These are phyloP conservation scores for Zaprionus taronus DNA, from an alignment of 1,140 invertebrate species.

Conservation along the genomic window DNA sequence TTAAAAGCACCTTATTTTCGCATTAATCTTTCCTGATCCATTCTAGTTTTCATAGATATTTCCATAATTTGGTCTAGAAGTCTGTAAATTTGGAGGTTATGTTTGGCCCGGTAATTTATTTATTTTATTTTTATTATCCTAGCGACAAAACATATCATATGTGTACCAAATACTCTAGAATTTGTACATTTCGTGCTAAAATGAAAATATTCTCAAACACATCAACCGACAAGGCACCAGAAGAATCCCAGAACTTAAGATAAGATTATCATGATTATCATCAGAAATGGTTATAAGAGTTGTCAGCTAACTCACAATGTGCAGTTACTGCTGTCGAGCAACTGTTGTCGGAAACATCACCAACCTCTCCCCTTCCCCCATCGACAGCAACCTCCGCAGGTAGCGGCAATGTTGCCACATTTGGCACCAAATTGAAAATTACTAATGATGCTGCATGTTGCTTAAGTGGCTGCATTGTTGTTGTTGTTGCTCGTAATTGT, in stretches of 20 bases:
- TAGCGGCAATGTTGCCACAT: slow-evolving; percentile 31
- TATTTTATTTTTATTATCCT: neutral
- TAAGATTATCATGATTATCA: neutral
- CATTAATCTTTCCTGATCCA: too few relatives aligned
- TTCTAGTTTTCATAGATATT: too few relatives aligned
- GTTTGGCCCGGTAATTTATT: neutral
- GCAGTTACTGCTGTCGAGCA: neutral
- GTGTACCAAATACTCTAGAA: neutral
- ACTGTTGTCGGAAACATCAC: neutral
- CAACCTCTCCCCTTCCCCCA: neutral
- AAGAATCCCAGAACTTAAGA: neutral
- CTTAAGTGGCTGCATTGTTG: slow-evolving; percentile 53
- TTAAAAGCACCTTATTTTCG: too few relatives aligned
- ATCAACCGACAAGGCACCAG: neutral
- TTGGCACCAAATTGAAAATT: slow-evolving; percentile 65
- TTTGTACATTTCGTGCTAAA: neutral
- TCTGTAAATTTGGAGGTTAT: too few relatives aligned
- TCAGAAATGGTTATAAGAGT: slow-evolving; percentile 1
- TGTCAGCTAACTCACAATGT: slow-evolving; percentile 13
- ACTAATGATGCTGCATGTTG: slow-evolving; percentile 63
- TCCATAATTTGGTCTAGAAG: too few relatives aligned
- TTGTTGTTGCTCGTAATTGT: slow-evolving; percentile 35
- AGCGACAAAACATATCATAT: neutral
- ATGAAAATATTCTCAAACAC: neutral
- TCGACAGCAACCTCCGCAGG: neutral